A percentile compares a stretch with the other conserved stretches of the same genome.
These are phyloP conservation scores for Branchipolynoe longqiensis DNA, from an alignment of 2,888 invertebrate genomes.

Conservation along the genomic window DNA sequence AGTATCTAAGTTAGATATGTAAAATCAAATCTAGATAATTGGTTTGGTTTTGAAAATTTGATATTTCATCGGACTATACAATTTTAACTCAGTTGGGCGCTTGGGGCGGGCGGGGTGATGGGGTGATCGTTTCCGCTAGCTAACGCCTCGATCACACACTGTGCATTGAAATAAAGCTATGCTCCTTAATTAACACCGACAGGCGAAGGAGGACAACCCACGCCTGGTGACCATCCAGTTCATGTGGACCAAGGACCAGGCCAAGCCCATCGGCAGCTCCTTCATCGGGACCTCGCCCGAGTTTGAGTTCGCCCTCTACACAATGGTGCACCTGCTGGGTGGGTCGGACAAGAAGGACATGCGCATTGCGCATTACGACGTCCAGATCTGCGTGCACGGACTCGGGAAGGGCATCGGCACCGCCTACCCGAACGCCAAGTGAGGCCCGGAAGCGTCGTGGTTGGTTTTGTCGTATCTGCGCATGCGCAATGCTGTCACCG, in stretches of 20 bases:
- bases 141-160: no score
- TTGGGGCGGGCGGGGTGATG: no score
- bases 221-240: constrained; percentile 80
- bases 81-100: no score
- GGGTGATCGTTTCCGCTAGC: no score
- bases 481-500: no score
- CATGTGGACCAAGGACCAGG: constrained; percentile 73
- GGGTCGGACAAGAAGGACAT: constrained; percentile 70
- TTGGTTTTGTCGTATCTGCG: no score
- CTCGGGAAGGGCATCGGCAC: constrained; percentile 76
- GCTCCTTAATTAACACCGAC: constrained; percentile 28
- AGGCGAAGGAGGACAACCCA: constrained; percentile 76
- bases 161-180: no score
- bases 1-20: no score
- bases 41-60: no score
- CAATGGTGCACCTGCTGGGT: constrained; percentile 74
- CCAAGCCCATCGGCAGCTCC: constrained; percentile 79
- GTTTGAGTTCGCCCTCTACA: constrained; percentile 81
- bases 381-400: constrained; percentile 74
- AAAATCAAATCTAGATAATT: no score
- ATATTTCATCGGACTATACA: no score
- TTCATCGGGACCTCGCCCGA: constrained; percentile 81
- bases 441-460: no score
- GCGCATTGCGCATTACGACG: constrained; percentile 78
- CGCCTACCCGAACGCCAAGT: constrained; percentile 68